Conservation (phyloP, 2,888 invertebrate genomes). For the Syritta pipiens region DNA sequence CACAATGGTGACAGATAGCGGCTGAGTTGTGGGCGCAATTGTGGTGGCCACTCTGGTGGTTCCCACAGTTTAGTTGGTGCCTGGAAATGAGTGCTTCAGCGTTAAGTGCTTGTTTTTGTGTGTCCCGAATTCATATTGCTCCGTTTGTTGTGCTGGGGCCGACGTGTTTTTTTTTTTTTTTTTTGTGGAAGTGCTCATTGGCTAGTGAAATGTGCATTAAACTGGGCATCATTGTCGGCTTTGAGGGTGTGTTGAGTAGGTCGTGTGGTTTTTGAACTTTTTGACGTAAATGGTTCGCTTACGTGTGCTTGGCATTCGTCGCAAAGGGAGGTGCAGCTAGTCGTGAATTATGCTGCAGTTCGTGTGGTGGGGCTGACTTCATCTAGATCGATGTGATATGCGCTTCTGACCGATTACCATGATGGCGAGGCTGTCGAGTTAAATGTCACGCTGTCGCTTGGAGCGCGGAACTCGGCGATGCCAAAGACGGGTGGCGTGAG, state of each 20-base stretch:
- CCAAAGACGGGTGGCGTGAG: too few relatives aligned
- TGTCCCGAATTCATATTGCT: slow-evolving; percentile 44
- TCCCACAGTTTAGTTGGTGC: slow-evolving; percentile 34
- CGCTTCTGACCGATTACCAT: too few relatives aligned
- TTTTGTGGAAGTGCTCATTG: slow-evolving; percentile 18
- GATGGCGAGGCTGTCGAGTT: too few relatives aligned
- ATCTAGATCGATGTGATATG: too few relatives aligned
- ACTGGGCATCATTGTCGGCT: slow-evolving; percentile 8
- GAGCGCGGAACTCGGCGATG: too few relatives aligned
- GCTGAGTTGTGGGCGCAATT: slow-evolving; percentile 51
- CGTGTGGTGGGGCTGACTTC: too few relatives aligned
- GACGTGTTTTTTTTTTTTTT: slow-evolving; percentile 49
- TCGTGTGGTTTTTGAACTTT: background rate
- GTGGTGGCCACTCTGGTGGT: slow-evolving; percentile 48
- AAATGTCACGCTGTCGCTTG: too few relatives aligned
- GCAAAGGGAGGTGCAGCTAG: too few relatives aligned
- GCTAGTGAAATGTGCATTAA: slow-evolving; percentile 34
- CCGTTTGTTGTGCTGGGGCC: slow-evolving; percentile 30
- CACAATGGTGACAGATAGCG: slow-evolving; percentile 55
- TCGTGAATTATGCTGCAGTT: too few relatives aligned
- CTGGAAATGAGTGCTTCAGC: slow-evolving; percentile 31
- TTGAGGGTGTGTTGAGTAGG: slow-evolving; percentile 33
- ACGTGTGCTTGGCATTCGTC: too few relatives aligned
- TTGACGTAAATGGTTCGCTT: background rate
- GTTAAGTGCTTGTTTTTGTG: slow-evolving; percentile 27